Evolutionary conservation across 2,888 invertebrate genomes (phyloP), one percentile per base, ranked within the genome.

Genomic region (Timema podura): DNA sequence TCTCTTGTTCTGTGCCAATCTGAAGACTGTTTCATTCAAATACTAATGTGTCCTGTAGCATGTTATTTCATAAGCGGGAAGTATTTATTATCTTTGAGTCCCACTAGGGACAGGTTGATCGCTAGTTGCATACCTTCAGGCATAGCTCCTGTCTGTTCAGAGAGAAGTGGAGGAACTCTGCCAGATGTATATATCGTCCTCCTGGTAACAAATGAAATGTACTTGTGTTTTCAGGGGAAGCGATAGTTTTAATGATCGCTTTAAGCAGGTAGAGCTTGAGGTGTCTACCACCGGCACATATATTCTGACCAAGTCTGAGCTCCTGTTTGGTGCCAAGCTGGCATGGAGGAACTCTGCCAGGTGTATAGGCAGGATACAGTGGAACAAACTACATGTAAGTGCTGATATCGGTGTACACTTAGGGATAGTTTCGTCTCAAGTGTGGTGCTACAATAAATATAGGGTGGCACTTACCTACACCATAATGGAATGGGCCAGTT

Each of bases 41-140:
- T 30, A 30, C 30, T 30, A 30, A 30, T 30, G 1, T 30, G 30
- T 30, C 30, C 30, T 30, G 2, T 30, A 30, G 30, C 3, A 30
- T 30, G 30, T 30, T 30, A 30, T 30, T 30, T 30, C 30, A 30
- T 30, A 30, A 30, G 30, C 30, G 30, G 30, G 30, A 30, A 3
- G 30, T 30, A 30, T 30, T 30, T 30, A 30, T 30, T 30, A 30
- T 30, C 30, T 30, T 30, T 30, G 30, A 30, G 30, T 3, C 30
- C 30, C 30, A 30, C 30, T 30, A 30, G 3, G 30, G 30, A 30
- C 30, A 30, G 30, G 30, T 30, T 30, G 30, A 30, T 30, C 30
- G 83, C 77, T 80, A 82, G 82, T 82, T 64, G 68, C 71, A 66
- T 8, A n/a, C 47, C 2, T 69, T 73, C 13, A 8, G 11, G 11